Conservation (phyloP, 2,888 invertebrate species). For the Mayetiola destructor region DNA sequence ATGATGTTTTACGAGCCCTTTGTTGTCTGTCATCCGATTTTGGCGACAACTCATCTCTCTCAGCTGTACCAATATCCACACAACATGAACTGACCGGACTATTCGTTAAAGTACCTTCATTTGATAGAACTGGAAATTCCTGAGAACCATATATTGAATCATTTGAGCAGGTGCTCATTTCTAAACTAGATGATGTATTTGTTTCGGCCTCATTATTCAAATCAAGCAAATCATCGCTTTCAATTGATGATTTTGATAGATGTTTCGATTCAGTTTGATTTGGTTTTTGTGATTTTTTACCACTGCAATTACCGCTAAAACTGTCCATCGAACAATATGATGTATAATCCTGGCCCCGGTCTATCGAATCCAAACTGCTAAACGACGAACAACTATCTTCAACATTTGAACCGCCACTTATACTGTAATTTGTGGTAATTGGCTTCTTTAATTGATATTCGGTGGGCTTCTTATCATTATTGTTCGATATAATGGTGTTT, state of each 20-base stretch:
- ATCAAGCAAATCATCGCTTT: background rate
- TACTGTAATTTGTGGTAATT: background rate
- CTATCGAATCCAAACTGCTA: conserved; percentile 39
- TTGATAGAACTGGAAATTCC: conserved; percentile 25
- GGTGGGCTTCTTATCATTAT: background rate
- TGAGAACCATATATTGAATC: conserved; percentile 15
- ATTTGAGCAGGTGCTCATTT: conserved; percentile 6
- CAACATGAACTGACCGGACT: conserved; percentile 13
- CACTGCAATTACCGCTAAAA: background rate
- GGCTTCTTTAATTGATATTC: background rate
- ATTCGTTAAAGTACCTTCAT: conserved; percentile 35
- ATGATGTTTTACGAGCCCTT: conserved; percentile 44
- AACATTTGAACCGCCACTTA: no score
- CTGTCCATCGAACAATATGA: conserved; percentile 17
- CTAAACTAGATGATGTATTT: background rate
- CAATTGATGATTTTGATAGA: background rate
- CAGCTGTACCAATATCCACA: background rate
- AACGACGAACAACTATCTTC: conserved; percentile 36
- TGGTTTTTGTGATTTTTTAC: background rate
- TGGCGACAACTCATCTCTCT: conserved; percentile 12
- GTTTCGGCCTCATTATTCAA: background rate
- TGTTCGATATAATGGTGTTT: background rate
- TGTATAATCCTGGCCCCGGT: conserved; percentile 21
- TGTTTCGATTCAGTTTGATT: background rate
- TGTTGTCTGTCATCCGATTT: conserved; percentile 30